Evolutionary conservation across 1,140 invertebrate species (phyloP).

Genomic region (Drosophila kikkawai): DNA sequence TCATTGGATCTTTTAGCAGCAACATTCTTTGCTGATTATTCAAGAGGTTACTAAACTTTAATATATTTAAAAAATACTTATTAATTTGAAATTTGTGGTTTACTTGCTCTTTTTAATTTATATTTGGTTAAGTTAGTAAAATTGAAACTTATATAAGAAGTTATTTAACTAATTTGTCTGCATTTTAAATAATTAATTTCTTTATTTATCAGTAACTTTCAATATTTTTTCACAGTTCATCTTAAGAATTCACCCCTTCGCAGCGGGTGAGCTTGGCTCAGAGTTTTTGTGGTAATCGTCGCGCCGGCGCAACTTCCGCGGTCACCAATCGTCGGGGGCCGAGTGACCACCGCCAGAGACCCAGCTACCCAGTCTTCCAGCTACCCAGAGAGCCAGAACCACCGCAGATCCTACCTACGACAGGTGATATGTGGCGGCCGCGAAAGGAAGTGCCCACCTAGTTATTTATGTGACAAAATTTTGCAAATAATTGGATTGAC

Average conservation of each 20-base stretch:
- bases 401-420: slow-evolving; percentile 45
- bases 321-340: slow-evolving; percentile 12
- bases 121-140: neutral
- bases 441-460: slow-evolving; percentile 56
- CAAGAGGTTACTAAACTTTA: too few species aligned
- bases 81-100: neutral
- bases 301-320: slow-evolving; percentile 63
- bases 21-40: neutral
- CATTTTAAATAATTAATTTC: neutral
- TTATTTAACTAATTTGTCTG: neutral
- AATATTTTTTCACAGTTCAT: slow-evolving; percentile 1
- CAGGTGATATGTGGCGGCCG: slow-evolving; percentile 65
- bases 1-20: neutral
- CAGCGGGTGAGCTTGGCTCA: slow-evolving; percentile 49
- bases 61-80: neutral
- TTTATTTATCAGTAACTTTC: too few species aligned
- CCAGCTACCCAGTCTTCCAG: neutral
- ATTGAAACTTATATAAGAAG: too few species aligned
- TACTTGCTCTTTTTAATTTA: neutral
- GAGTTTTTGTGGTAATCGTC: slow-evolving; percentile 64
- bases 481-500: slow-evolving; percentile 85
- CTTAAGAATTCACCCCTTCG: slow-evolving; percentile 16
- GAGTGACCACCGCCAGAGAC: slow-evolving; percentile 16
- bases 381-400: slow-evolving; percentile 10
- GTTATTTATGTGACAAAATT: slow-evolving; percentile 85